phyloP scores from a whole-genome alignment of 2,113 vertebrate genomes.

The Xiphorhynchus elegans region DNA sequence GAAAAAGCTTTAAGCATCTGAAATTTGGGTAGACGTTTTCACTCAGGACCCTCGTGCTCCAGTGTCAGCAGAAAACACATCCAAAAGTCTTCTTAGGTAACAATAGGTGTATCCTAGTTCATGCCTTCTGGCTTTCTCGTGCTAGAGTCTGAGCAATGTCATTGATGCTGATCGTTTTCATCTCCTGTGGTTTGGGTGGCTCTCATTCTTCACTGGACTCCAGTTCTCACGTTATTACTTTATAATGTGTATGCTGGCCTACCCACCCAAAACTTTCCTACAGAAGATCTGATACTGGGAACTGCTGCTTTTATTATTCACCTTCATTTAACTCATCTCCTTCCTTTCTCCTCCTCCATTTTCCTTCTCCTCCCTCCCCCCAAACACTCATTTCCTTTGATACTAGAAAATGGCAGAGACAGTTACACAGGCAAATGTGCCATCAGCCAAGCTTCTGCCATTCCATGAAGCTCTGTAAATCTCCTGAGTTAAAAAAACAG shows the following conservation, averaged over 20 bases:
- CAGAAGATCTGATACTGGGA: not conserved
- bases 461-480: not conserved
- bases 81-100: not conserved
- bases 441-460: not conserved
- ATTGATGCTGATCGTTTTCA: not conserved
- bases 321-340: not conserved
- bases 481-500: not conserved
- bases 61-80: not conserved
- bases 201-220: not conserved
- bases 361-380: not conserved
- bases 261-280: not conserved
- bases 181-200: not conserved
- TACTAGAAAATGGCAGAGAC: not conserved
- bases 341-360: not conserved
- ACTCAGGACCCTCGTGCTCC: not conserved
- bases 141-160: not conserved
- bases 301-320: not conserved
- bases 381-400: not conserved
- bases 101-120: rapidly evolving
- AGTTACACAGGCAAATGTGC: not conserved
- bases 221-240: not conserved
- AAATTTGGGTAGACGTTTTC: not conserved
- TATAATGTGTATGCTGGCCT: not conserved
- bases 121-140: not conserved
- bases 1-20: not conserved